Base-by-base conservation (phyloP, 23 tunicate genomes). In the Halocynthia aurantium region DNA sequence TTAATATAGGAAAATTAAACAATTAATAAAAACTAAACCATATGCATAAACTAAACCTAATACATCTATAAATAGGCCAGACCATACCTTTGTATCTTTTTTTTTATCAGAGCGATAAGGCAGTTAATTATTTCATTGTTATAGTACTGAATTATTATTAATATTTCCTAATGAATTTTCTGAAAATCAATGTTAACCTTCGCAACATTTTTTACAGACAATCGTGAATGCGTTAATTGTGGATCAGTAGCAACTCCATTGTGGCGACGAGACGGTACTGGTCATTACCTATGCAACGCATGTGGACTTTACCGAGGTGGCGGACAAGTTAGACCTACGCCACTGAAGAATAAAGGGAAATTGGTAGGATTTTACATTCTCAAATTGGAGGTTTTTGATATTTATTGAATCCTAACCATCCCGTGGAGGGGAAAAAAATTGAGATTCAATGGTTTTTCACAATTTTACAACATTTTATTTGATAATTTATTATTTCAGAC, bases 291-390 rank as follows among this genome's bases (percentile, higher is more conserved):
- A 52, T 87, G 93, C 82, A 81, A 54, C 71, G 52, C 85, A 19
- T 87, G 93, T 61, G 82, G 64, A n/a, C 8, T 80, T 15, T 75
- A 84, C 84, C 56, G 85, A 9, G 73, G 57, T 50, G 85, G 78
- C 0, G 68, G 78, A 7, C 83, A 79, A 7, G 67, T 84, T 6
- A 55, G 88, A 22, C 70, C 80, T 7, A 8, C 62, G 6, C 22
- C 82, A 5, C 6, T 20, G 19, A 89, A 89, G 60, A 53, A 58
- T 7, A 87, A 87, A 77, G 95, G 95, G 80, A 89, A 89, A 80
- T 22, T 89, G 78, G 88, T 87, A 77, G 57, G 83, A 15, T n/a
- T 12, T 21, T n/a, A n/a, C 2, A 31, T 31, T 31, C 44, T 31
- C 1, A 31, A 31, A 31, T 31, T 31, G 44, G 44, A 31, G 44